Conservation (phyloP, 2,797 vertebrate genomes). For the Hirundo rustica region DNA sequence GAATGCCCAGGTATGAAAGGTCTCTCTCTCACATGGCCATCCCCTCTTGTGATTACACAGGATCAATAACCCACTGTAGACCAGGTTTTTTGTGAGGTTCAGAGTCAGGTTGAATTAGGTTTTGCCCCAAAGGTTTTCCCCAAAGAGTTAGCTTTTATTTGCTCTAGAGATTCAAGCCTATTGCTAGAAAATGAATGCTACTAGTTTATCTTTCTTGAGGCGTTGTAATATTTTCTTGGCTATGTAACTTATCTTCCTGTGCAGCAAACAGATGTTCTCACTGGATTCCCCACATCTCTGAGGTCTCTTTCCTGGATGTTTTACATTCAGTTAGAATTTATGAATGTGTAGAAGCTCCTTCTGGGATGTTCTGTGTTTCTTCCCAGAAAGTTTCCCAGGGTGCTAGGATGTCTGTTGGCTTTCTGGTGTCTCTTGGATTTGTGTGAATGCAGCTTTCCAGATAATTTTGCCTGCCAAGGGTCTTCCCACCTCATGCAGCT, state of each 20-base stretch:
- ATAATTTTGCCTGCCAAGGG: background rate
- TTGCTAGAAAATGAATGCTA: conserved; percentile 5
- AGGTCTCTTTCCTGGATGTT: conserved; percentile 58
- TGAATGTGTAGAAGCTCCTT: conserved; percentile 54
- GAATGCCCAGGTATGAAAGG: background rate
- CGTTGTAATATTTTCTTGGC: conserved; percentile 52
- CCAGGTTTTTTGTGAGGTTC: background rate
- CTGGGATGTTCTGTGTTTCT: conserved; percentile 45
- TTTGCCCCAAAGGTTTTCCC: background rate
- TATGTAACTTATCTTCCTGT: conserved; percentile 16
- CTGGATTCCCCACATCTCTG: conserved; percentile 59
- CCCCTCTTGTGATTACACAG: background rate
- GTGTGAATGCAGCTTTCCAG: background rate
- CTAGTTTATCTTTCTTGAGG: conserved; percentile 48
- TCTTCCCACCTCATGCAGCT: background rate
- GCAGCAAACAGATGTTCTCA: conserved; percentile 40
- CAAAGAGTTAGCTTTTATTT: background rate
- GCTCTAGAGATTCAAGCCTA: background rate
- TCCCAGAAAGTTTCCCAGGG: conserved; percentile 46
- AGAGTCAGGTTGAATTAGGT: background rate
- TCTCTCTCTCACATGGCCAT: background rate
- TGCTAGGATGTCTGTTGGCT: background rate
- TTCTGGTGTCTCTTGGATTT: background rate
- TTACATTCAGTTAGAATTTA: conserved; percentile 58
- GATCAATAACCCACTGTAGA: background rate